Evolutionary conservation across 2,888 invertebrate species (phyloP).

Genomic region (Acleris emargana): DNA sequence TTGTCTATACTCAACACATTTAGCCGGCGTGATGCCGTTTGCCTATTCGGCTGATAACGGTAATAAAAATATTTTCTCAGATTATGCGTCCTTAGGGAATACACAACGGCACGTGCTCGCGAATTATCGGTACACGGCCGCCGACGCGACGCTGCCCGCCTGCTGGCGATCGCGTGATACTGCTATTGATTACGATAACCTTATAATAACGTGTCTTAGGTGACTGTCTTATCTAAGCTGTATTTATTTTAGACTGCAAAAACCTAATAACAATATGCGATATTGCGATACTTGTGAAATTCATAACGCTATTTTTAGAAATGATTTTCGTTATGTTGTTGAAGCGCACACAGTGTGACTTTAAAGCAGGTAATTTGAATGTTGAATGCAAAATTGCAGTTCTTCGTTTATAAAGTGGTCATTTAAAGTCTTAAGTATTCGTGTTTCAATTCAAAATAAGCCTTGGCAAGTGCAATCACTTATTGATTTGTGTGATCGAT

Average conservation of each 20-base stretch:
- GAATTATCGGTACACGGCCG: constrained; percentile 1
- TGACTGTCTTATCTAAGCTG: not conserved
- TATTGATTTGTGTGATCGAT: no score
- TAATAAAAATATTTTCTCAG: not conserved
- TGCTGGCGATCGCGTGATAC: constrained; percentile 11
- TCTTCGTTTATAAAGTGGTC: no score
- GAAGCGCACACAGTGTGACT: no score
- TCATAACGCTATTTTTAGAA: no score
- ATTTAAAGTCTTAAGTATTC: no score
- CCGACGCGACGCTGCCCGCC: not conserved
- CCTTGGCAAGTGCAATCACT: no score
- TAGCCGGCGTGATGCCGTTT: not conserved
- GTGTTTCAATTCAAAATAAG: no score
- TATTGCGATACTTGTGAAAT: not conserved
- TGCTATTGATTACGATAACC: constrained; percentile 17
- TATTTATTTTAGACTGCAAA: not conserved
- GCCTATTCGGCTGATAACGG: not conserved
- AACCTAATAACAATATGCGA: not conserved
- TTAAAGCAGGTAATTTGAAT: no score
- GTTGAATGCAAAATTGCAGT: no score
- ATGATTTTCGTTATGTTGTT: no score
- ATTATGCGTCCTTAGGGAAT: not conserved
- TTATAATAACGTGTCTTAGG: not conserved
- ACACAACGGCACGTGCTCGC: not conserved
- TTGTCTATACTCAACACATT: no score